Conservation (phyloP, 2,797 vertebrate species). For the Cossypha caffra region DNA sequence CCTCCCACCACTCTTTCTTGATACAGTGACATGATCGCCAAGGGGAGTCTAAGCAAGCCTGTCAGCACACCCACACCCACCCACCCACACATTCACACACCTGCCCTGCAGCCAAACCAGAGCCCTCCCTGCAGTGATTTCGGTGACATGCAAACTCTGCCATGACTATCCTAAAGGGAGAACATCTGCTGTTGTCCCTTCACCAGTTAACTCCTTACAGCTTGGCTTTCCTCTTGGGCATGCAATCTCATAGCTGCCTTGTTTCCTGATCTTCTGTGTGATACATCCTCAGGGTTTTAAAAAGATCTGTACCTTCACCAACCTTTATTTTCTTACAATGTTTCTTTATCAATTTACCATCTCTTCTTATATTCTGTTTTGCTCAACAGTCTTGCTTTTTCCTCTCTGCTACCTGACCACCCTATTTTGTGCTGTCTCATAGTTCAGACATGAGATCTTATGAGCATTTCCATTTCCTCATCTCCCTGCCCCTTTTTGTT, state of each 20-base stretch:
- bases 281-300: background rate
- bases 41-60: background rate
- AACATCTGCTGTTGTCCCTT: slow-evolving; percentile 42
- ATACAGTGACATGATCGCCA: background rate
- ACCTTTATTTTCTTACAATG: background rate
- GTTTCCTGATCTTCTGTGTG: background rate
- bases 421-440: background rate
- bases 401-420: background rate
- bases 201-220: background rate
- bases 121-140: background rate
- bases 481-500: background rate
- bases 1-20: background rate
- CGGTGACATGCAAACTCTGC: background rate
- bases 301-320: background rate
- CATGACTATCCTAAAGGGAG: background rate
- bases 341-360: background rate
- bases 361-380: background rate
- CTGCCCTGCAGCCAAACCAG: background rate
- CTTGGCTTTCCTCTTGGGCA: background rate
- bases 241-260: background rate
- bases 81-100: fast-evolving
- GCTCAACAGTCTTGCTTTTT: background rate
- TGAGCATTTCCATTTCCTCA: background rate
- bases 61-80: background rate
- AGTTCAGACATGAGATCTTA: background rate